phyloP scores from a whole-genome alignment of 2,113 vertebrate genomes.

The Polypterus senegalus region DNA sequence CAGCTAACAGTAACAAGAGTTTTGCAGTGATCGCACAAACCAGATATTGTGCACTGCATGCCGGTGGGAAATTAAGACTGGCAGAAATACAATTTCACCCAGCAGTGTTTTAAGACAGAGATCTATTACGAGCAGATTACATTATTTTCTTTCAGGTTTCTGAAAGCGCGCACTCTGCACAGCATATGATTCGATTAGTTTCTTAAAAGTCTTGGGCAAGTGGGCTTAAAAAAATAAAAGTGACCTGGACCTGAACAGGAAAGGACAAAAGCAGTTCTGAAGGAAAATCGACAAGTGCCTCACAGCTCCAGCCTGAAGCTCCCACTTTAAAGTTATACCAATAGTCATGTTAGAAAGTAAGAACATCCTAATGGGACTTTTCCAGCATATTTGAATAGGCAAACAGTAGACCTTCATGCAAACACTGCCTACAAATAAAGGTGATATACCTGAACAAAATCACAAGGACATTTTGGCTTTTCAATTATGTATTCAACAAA shows the following conservation, averaged over 20 bases:
- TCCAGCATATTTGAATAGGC: too few species aligned
- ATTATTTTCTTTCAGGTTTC: background rate
- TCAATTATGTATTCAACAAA: too few species aligned
- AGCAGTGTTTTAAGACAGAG: background rate
- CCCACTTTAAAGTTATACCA: too few species aligned
- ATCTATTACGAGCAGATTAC: background rate
- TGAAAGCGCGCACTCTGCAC: background rate
- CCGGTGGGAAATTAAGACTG: background rate
- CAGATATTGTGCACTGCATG: background rate
- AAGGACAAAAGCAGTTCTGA: background rate
- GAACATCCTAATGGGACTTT: too few species aligned
- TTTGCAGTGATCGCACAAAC: background rate
- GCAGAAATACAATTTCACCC: background rate
- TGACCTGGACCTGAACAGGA: background rate
- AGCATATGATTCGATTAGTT: background rate
- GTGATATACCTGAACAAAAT: too few species aligned
- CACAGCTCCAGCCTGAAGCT: too few species aligned
- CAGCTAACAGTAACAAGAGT: background rate
- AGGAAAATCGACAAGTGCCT: too few species aligned
- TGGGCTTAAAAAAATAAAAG: background rate
- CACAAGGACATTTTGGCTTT: too few species aligned
- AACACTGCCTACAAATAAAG: too few species aligned
- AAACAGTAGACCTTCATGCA: too few species aligned
- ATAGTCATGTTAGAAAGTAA: too few species aligned
- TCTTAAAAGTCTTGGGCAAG: background rate